Percentiles rank a stretch among this genome's conserved stretches.
phyloP scores from a whole-genome alignment of 2,888 invertebrate genomes.

The Ametastegia equiseti region DNA sequence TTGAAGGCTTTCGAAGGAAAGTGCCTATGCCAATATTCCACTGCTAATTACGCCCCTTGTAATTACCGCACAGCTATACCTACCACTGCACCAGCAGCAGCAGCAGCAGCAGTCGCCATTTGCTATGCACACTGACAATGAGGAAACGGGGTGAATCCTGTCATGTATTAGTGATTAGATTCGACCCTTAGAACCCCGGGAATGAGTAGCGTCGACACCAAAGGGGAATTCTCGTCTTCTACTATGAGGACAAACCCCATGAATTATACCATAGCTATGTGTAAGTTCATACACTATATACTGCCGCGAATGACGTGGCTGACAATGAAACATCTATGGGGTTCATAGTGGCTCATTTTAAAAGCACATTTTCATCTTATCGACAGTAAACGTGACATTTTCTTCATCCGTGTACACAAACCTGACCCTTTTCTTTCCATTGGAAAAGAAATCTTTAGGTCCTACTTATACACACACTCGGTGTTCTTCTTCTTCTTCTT shows the following conservation, averaged over 20 bases:
- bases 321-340: background rate
- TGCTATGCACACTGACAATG: slow-evolving; percentile 1
- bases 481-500: background rate
- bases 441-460: background rate
- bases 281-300: background rate
- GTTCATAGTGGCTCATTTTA: background rate
- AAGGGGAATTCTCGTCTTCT: slow-evolving; percentile 18
- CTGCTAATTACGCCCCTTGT: slow-evolving; percentile 39
- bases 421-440: too few relatives aligned
- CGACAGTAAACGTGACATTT: too few relatives aligned
- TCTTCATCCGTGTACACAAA: too few relatives aligned
- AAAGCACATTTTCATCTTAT: background rate
- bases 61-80: slow-evolving; percentile 15
- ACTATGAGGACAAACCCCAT: slow-evolving; percentile 20
- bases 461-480: background rate
- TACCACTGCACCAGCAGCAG: background rate
- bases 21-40: slow-evolving; percentile 18
- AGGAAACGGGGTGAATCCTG: slow-evolving; percentile 31
- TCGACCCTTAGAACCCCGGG: slow-evolving; percentile 39
- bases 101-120: background rate
- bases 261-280: slow-evolving; percentile 21
- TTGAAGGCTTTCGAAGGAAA: slow-evolving; percentile 23
- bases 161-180: slow-evolving; percentile 47
- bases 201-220: slow-evolving; percentile 25
- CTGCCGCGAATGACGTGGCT: slow-evolving; percentile 24